Base-by-base conservation (phyloP, 2,797 vertebrate species). In the Sebastes hubbsi region DNA sequence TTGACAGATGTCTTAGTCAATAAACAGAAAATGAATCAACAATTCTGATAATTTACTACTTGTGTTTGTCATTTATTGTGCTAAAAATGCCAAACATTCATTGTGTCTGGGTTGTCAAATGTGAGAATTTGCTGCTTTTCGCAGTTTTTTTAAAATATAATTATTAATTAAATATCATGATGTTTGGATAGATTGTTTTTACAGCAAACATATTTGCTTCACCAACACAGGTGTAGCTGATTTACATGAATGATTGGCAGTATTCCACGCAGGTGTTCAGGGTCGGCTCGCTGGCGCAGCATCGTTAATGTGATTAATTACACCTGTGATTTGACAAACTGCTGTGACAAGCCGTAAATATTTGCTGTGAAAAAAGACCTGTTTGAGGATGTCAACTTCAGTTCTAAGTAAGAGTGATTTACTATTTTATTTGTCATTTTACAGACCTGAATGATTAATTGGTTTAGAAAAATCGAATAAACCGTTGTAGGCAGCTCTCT, bases 261-360 rank as follows among this genome's bases (percentile, higher is more conserved):
- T 58, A 4, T 49, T 78, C 13, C 42, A 30, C 32, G 63, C 75
- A 72, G 83, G 68, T 81, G 82, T 60, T 71, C n/a, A 46, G 7
- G 66, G 22, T 69, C 24, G 77, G 29, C 55, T 82, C 61, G 3
- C 77, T 16, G 62, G 62, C 60, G 3, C 83, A 5, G 69, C 77
- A 8, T 36, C 22, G 25, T 72, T 81, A 73, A 61, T 63, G 70
- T 80, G 84, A 89, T 87, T 87, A 87, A 91, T 89, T 77, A 77
- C 78, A 76, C 74, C 75, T 80, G 60, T 25, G 83, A 20, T 54
- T 60, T 59, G 58, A 69, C 49, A 14, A 75, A 46, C 38, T 46
- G 77, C 77, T 54, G 66, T 9, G 46, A 73, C 13, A 24, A 68
- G 65, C 22, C 58, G 8, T 9, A 73, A 42, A 16, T 46, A 72